Evolutionary conservation across 2,888 invertebrate genomes (phyloP).

Genomic region (Chrysolina haemoptera): DNA sequence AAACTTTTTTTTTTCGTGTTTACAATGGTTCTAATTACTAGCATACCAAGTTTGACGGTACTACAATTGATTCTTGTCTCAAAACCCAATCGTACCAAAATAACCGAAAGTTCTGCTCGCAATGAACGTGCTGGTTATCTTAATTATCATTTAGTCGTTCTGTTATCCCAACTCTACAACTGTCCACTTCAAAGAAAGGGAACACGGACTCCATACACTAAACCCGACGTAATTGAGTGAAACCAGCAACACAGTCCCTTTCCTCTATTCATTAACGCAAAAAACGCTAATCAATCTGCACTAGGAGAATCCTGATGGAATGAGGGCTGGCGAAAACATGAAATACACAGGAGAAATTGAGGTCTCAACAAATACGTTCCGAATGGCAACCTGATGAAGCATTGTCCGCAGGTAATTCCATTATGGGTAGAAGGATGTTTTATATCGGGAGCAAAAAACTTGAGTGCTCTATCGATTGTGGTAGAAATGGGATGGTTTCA

Average conservation of each 20-base stretch:
- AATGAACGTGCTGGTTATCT: too few relatives aligned
- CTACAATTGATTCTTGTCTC: too few relatives aligned
- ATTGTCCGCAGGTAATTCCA: neutral
- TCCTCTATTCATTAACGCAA: neutral
- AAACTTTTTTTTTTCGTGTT: too few relatives aligned
- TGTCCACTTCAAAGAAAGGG: too few relatives aligned
- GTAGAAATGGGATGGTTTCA: neutral
- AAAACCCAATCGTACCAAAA: too few relatives aligned
- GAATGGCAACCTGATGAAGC: neutral
- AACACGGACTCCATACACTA: neutral
- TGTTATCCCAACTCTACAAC: too few relatives aligned
- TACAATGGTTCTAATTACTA: too few relatives aligned
- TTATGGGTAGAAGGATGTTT: neutral
- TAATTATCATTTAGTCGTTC: too few relatives aligned
- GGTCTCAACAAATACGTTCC: conserved; percentile 6
- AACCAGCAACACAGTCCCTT: neutral
- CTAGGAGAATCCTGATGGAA: conserved; percentile 5
- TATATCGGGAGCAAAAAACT: neutral
- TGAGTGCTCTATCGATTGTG: neutral
- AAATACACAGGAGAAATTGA: neutral
- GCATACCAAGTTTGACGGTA: too few relatives aligned
- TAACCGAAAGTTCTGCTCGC: too few relatives aligned
- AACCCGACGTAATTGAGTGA: neutral
- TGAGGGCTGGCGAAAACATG: neutral
- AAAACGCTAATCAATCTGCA: conserved; percentile 11